These are phyloP conservation scores for Tenualosa ilisha DNA, from an alignment of 2,797 vertebrate genomes.

Conservation along the genomic window DNA sequence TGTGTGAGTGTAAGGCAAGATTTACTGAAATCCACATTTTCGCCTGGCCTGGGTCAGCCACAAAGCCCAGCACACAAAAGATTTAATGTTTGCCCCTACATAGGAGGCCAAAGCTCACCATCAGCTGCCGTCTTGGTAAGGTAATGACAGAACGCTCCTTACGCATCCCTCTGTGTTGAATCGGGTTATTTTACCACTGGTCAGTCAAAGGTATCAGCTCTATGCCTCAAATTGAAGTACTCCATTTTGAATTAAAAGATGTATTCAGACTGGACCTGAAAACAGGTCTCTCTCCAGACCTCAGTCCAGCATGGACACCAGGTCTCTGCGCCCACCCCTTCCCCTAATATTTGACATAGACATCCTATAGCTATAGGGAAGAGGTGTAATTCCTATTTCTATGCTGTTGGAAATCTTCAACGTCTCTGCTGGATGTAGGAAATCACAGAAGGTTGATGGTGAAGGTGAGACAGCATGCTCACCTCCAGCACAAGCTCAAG, in stretches of 20 bases:
- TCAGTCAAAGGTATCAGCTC: constrained; percentile 37
- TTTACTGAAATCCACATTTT: no score
- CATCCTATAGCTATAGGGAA: background rate
- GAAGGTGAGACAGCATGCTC: background rate
- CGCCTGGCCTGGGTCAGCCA: no score
- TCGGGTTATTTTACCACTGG: constrained; percentile 38
- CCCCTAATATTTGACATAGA: background rate
- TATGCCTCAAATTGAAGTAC: constrained; percentile 32
- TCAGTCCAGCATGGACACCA: no score
- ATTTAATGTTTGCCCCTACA: no score
- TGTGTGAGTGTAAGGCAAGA: background rate
- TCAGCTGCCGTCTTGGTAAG: background rate
- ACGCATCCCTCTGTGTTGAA: constrained; percentile 27
- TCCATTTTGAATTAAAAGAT: background rate
- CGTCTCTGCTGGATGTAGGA: background rate
- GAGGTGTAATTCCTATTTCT: background rate
- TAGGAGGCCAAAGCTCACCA: no score
- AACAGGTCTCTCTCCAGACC: no score
- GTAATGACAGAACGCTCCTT: constrained; percentile 39
- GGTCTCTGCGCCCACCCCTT: no score
- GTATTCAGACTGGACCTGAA: no score
- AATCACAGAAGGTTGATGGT: background rate
- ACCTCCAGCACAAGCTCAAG: background rate
- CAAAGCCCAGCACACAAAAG: no score
- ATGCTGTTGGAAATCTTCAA: background rate